phyloP scores from a whole-genome alignment of 92 coral and sea anemone genomes.

The Palythoa grandis region DNA sequence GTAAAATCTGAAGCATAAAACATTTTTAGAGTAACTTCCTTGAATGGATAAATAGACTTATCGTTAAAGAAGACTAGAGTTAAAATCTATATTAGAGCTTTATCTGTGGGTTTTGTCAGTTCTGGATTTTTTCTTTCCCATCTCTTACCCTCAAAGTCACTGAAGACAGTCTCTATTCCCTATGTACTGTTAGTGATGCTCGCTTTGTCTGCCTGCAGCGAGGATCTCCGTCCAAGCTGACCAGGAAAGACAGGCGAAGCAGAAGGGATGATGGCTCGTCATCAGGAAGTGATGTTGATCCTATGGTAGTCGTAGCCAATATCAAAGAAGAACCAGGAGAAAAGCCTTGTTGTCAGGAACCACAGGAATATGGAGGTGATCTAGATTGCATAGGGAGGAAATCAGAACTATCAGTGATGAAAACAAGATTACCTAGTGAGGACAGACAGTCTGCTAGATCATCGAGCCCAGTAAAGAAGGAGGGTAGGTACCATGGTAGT shows the following conservation, averaged over 20 bases:
- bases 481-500: background rate
- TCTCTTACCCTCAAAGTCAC: slow-evolving; percentile 28
- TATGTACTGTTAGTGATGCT: slow-evolving; percentile 37
- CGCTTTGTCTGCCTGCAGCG: slow-evolving; percentile 55
- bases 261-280: slow-evolving; percentile 13
- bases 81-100: no score
- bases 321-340: slow-evolving; percentile 29
- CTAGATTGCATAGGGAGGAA: background rate
- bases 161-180: slow-evolving; percentile 33
- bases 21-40: no score
- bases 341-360: background rate
- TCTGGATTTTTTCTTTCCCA: slow-evolving; percentile 34
- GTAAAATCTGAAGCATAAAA: no score
- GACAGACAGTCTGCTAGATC: background rate
- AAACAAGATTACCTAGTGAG: background rate
- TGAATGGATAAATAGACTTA: no score
- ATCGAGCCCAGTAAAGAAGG: background rate
- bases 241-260: slow-evolving; percentile 49
- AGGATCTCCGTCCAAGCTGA: slow-evolving; percentile 48
- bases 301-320: background rate
- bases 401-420: background rate
- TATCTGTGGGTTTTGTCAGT: background rate
- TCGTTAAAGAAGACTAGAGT: no score
- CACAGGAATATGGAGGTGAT: background rate
- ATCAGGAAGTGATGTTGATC: background rate